Percentiles rank a stretch among this genome's conserved stretches.
Evolutionary conservation across 2,113 vertebrate species (phyloP).

Genomic region (Mastomys coucha): DNA sequence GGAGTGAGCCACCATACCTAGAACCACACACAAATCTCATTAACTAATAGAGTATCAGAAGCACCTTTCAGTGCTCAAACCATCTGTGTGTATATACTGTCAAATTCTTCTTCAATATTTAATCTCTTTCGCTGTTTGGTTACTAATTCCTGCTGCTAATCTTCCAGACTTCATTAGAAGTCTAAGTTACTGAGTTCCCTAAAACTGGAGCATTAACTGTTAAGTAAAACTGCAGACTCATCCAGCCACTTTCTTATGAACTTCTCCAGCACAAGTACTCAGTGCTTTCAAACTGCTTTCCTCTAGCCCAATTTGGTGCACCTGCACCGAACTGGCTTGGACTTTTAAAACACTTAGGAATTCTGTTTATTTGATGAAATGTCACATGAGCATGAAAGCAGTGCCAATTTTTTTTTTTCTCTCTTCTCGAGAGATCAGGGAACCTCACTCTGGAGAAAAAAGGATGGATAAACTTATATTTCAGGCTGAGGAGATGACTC

Average conservation of each 20-base stretch:
- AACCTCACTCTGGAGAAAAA: constrained; percentile 45
- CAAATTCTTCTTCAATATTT: constrained; percentile 4
- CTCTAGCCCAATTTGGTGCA: constrained; percentile 42
- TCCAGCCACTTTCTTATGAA: constrained; percentile 47
- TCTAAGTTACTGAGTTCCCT: constrained; percentile 62
- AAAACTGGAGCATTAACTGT: constrained; percentile 62
- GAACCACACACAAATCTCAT: background rate
- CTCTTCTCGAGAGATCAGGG: constrained; percentile 18
- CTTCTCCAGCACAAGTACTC: background rate
- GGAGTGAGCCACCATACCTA: background rate
- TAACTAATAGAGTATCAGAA: background rate
- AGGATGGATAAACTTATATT: background rate
- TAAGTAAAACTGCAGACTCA: constrained; percentile 78
- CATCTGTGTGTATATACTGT: background rate
- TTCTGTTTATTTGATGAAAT: constrained; percentile 38
- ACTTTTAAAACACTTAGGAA: constrained; percentile 53
- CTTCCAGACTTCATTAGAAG: constrained; percentile 41
- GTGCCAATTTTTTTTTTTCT: background rate
- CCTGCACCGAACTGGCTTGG: constrained; percentile 60
- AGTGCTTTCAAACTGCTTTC: constrained; percentile 38
- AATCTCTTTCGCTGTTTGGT: constrained; percentile 28
- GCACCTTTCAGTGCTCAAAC: constrained; percentile 28
- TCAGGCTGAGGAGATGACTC: background rate
- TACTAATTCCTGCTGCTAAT: constrained; percentile 26
- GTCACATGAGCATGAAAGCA: constrained; percentile 42